Percentiles rank a stretch among this genome's conserved stretches.
phyloP scores from a whole-genome alignment of 2,797 vertebrate species.

The Gymnoscopelus microlampas region DNA sequence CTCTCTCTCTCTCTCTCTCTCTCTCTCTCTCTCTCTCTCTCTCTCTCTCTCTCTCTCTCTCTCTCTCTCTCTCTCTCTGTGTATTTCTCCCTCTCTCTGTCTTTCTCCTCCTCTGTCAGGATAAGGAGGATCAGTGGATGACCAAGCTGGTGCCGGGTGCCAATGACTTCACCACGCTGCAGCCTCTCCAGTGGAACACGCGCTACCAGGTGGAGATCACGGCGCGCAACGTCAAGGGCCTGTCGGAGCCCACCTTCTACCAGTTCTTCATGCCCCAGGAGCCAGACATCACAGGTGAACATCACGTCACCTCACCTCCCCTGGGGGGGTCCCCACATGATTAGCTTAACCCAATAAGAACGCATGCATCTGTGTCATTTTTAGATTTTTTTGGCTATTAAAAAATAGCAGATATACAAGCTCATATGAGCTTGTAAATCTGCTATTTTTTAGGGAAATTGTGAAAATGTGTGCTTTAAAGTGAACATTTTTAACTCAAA shows the following conservation, averaged over 20 bases:
- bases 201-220: constrained; percentile 97
- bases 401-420: no score
- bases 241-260: constrained; percentile 96
- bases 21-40: no score
- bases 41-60: no score
- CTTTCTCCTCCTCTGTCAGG: constrained; percentile 62
- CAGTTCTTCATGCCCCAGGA: constrained; percentile 99
- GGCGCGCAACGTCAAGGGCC: constrained; percentile 93
- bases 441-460: no score
- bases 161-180: constrained; percentile 92
- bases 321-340: no score
- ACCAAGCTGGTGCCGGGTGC: constrained; percentile 94
- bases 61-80: not conserved
- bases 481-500: no score
- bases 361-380: no score
- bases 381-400: no score
- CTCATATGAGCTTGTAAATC: no score
- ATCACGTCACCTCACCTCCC: no score
- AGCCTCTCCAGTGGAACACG: constrained; percentile 96
- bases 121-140: constrained; percentile 98
- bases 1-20: not conserved
- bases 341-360: no score
- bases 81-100: not conserved
- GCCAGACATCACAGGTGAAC: constrained; percentile 92
- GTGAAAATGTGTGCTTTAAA: no score